Conservation (phyloP, 1,140 invertebrate species). For the Dysdera silvatica region DNA sequence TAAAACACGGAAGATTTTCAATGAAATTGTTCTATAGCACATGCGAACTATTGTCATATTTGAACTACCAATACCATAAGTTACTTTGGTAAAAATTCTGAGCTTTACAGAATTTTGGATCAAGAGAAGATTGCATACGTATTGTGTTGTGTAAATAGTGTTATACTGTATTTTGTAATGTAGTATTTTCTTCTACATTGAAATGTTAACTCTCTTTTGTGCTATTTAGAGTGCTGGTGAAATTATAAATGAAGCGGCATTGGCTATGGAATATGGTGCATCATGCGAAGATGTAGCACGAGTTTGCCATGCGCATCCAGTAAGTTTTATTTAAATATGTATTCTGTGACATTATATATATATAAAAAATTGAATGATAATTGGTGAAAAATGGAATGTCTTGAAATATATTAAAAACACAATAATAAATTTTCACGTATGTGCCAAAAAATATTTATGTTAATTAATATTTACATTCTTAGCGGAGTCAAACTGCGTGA, state of each 20-base stretch:
- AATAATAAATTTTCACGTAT: neutral
- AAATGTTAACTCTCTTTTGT: too few relatives aligned
- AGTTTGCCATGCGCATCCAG: conserved; percentile 98
- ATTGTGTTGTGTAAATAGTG: too few relatives aligned
- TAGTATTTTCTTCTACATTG: too few relatives aligned
- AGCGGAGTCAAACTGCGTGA: too few relatives aligned
- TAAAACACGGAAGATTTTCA: too few relatives aligned
- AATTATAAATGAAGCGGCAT: conserved; percentile 89
- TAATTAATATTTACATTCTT: conserved; percentile 5
- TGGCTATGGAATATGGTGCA: conserved; percentile 98
- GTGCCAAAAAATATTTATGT: neutral
- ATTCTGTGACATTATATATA: neutral
- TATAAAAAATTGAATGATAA: neutral
- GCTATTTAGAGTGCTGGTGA: conserved; percentile 69
- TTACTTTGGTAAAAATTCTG: too few relatives aligned
- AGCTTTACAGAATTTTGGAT: too few relatives aligned
- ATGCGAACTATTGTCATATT: too few relatives aligned
- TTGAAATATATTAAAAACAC: neutral
- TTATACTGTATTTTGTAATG: too few relatives aligned
- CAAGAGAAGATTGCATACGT: too few relatives aligned
- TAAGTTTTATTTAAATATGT: conserved; percentile 49
- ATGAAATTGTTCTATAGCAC: too few relatives aligned
- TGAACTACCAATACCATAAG: too few relatives aligned
- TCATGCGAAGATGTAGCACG: conserved; percentile 95
- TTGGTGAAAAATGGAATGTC: neutral